Conservation (phyloP, 2,113 vertebrate genomes). For the Scytalopus superciliaris region DNA sequence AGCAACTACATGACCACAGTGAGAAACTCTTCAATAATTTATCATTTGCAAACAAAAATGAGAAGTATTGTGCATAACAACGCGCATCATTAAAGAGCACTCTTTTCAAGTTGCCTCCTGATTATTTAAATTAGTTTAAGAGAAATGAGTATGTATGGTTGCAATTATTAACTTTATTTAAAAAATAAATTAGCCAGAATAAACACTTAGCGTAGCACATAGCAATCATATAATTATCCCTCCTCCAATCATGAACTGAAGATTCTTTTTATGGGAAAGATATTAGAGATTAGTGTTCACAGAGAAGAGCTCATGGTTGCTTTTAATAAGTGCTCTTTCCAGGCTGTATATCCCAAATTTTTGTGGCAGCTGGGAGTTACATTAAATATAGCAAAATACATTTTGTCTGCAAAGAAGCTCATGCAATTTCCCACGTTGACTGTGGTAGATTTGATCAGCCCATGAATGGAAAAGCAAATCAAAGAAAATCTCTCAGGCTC, state of each 20-base stretch:
- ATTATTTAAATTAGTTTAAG: slow-evolving; percentile 10
- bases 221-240: neutral
- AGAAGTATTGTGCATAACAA: neutral
- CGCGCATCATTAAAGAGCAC: neutral
- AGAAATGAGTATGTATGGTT: neutral
- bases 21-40: slow-evolving; percentile 26
- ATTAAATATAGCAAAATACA: neutral
- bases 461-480: slow-evolving; percentile 22
- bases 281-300: neutral
- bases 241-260: neutral
- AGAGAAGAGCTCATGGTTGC: neutral
- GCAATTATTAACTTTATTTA: slow-evolving; percentile 30
- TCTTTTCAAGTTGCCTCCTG: neutral
- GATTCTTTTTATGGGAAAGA: neutral
- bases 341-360: neutral
- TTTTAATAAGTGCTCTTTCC: neutral
- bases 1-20: neutral
- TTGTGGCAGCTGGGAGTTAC: neutral
- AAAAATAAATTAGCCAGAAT: neutral
- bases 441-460: neutral
- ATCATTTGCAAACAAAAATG: slow-evolving; percentile 22
- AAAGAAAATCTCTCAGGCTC: slow-evolving; percentile 11
- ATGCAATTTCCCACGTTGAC: neutral
- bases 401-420: neutral
- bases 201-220: neutral